These are phyloP conservation scores for Parus major DNA, from an alignment of 2,113 vertebrate genomes.

Conservation along the genomic window DNA sequence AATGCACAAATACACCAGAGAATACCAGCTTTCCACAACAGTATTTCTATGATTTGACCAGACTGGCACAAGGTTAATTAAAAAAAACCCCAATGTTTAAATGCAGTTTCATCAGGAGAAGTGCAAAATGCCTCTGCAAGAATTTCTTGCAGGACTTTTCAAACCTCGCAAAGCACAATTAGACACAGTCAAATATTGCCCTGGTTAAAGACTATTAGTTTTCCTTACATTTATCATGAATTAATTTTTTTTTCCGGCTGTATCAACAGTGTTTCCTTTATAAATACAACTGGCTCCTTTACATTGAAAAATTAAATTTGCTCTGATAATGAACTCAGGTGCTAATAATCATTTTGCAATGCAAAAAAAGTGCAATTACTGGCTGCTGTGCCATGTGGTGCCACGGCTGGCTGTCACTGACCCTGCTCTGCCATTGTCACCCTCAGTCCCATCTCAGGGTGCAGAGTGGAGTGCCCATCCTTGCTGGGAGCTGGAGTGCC, in stretches of 20 bases:
- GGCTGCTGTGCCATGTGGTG: background rate
- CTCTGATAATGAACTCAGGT: constrained; percentile 72
- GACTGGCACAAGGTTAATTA: background rate
- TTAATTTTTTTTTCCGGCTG: constrained; percentile 68
- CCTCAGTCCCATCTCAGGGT: too few relatives aligned
- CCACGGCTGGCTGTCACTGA: background rate
- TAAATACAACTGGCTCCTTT: constrained; percentile 58
- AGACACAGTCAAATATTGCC: constrained; percentile 73
- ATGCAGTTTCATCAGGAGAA: constrained; percentile 15
- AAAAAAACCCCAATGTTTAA: background rate
- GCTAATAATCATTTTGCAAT: constrained; percentile 73
- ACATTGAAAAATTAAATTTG: constrained; percentile 74
- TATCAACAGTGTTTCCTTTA: constrained; percentile 71
- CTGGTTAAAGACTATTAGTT: constrained; percentile 75
- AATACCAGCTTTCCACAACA: background rate
- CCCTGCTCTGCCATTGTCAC: background rate
- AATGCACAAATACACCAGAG: background rate
- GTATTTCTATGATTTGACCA: background rate
- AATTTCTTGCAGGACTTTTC: background rate
- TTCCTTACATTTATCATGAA: constrained; percentile 70
- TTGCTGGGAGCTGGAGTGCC: too few relatives aligned
- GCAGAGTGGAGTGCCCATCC: fast-evolving
- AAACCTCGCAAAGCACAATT: constrained; percentile 65
- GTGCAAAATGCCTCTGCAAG: background rate
- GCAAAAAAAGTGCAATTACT: constrained; percentile 68